Conservation (phyloP, 2,113 vertebrate genomes). For the Cervus canadensis region DNA sequence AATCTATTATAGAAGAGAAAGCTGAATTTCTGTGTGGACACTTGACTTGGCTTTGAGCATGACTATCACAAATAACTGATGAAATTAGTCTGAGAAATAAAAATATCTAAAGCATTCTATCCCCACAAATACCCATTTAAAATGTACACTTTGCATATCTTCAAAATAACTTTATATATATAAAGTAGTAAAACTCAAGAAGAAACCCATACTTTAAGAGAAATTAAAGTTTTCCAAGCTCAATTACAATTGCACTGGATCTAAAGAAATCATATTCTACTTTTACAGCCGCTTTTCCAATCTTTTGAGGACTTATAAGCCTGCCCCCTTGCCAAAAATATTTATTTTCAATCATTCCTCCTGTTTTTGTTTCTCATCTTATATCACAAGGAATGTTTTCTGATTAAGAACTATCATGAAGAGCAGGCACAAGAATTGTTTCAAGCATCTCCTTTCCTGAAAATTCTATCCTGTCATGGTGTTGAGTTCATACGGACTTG, state of each 20-base stretch:
- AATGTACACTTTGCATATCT: not conserved
- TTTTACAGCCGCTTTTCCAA: not conserved
- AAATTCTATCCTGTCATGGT: not conserved
- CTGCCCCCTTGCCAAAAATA: slow-evolving; percentile 19
- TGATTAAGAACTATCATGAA: not conserved
- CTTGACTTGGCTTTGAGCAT: not conserved
- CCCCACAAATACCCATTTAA: not conserved
- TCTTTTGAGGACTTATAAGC: not conserved
- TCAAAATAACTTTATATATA: slow-evolving; percentile 27
- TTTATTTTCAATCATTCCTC: not conserved
- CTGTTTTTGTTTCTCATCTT: not conserved
- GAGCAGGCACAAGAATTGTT: not conserved
- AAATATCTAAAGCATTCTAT: slow-evolving; percentile 12
- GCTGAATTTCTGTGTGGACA: not conserved
- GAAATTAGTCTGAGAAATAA: not conserved
- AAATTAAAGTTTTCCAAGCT: slow-evolving; percentile 31
- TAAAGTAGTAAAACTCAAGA: not conserved
- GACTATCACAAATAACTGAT: slow-evolving; percentile 2
- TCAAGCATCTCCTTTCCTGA: not conserved
- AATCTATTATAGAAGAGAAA: not conserved
- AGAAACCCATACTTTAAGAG: not conserved
- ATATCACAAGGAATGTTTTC: not conserved
- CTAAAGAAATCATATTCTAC: slow-evolving; percentile 7
- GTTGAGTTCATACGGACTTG: not conserved
- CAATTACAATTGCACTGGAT: slow-evolving; percentile 13